These are phyloP conservation scores for Drosophila punjabiensis DNA, from an alignment of 1,140 invertebrate species.

Conservation along the genomic window DNA sequence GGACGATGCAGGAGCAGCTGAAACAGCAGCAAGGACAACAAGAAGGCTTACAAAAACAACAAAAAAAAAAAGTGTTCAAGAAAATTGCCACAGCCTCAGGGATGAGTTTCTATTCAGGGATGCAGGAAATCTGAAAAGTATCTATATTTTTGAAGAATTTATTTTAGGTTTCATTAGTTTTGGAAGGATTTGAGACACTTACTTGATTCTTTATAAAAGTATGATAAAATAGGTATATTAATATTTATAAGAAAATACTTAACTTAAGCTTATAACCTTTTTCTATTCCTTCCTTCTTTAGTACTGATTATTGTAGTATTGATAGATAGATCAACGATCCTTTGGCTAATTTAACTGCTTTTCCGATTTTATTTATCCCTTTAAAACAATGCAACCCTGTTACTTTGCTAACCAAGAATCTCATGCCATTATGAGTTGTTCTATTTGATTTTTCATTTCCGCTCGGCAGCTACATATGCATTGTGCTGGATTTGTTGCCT, in stretches of 20 bases:
- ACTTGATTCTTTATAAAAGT: too few species aligned
- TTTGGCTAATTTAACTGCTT: background rate
- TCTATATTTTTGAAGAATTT: background rate
- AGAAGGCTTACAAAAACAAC: constrained; percentile 18
- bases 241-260: background rate
- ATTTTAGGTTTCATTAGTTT: background rate
- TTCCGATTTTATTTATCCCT: constrained; percentile 6
- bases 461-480: constrained; percentile 69
- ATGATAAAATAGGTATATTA: background rate
- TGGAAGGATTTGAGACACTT: background rate
- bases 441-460: constrained; percentile 81
- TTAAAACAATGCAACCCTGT: constrained; percentile 28
- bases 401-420: constrained; percentile 17
- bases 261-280: too few species aligned
- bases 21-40: constrained; percentile 24
- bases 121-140: background rate
- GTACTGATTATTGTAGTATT: background rate
- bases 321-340: background rate
- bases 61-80: constrained; percentile 28
- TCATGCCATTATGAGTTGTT: constrained; percentile 74
- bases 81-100: constrained; percentile 33
- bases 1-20: constrained; percentile 48
- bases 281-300: background rate
- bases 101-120: constrained; percentile 25
- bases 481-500: constrained; percentile 77